Conservation (phyloP, 2,888 invertebrate species). For the Limnephilus marmoratus region DNA sequence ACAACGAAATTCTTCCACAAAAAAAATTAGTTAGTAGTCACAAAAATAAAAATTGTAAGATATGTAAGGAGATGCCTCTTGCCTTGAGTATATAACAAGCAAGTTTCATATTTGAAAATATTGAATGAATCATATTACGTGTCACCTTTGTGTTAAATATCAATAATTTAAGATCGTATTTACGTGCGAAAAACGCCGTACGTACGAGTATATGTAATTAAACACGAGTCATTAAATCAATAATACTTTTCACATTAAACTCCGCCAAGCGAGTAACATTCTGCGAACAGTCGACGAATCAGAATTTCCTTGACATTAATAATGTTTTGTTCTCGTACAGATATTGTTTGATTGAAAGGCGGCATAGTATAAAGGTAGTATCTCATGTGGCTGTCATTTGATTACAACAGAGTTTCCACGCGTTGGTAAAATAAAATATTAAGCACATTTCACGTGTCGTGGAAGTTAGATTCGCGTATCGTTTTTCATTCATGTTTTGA, state of each 20-base stretch:
- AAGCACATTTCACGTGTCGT: constrained; percentile 2
- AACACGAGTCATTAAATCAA: neutral
- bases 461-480: neutral
- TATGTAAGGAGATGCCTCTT: neutral
- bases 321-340: neutral
- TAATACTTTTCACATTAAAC: neutral
- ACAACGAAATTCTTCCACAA: too few relatives aligned
- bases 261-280: neutral
- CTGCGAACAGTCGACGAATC: neutral
- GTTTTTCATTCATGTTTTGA: neutral
- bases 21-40: too few relatives aligned
- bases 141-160: neutral
- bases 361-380: neutral
- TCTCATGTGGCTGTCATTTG: neutral
- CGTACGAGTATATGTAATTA: neutral
- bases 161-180: neutral
- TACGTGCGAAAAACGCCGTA: neutral
- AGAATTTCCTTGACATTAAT: neutral
- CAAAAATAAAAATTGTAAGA: too few relatives aligned
- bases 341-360: constrained; percentile 2
- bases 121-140: neutral
- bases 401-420: neutral
- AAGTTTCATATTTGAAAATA: neutral
- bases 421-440: neutral
- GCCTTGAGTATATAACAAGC: neutral